Evolutionary conservation across 2,113 vertebrate species (phyloP).

Genomic region (Engystomops pustulosus): DNA sequence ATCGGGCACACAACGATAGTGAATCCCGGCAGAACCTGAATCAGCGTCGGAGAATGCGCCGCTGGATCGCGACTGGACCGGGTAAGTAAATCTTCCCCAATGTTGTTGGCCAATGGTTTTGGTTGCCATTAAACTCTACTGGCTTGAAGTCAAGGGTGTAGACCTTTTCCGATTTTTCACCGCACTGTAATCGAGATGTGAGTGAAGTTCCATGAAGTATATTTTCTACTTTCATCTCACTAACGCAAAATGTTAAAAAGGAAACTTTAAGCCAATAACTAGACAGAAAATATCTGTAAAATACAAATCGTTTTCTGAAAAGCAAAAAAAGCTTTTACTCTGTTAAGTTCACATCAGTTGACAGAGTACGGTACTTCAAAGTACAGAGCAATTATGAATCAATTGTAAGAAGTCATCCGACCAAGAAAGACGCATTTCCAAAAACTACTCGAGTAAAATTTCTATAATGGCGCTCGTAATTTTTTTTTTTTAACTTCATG

Average conservation of each 20-base stretch:
- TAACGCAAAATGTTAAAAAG: neutral
- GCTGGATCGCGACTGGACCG: no score
- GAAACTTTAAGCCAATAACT: neutral
- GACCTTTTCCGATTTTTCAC: no score
- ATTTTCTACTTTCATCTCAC: neutral
- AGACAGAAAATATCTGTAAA: neutral
- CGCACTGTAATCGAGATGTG: no score
- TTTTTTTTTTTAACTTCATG: conserved; percentile 6
- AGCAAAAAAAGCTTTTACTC: neutral
- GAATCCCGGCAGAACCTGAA: no score
- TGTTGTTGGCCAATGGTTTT: no score
- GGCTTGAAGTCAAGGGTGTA: no score
- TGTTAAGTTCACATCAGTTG: conserved; percentile 5
- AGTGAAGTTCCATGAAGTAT: neutral
- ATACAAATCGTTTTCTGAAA: neutral
- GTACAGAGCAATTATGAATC: conserved; percentile 24
- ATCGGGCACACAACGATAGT: no score
- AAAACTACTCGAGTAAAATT: neutral
- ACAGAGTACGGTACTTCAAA: neutral
- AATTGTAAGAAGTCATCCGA: conserved; percentile 38
- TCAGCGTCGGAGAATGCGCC: no score
- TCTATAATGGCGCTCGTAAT: neutral
- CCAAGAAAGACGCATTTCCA: neutral
- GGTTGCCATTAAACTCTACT: no score
- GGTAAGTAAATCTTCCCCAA: no score